Percentiles rank a stretch among this genome's conserved stretches.
Evolutionary conservation across 2,888 invertebrate genomes (phyloP).

Genomic region (Meloe dianella): DNA sequence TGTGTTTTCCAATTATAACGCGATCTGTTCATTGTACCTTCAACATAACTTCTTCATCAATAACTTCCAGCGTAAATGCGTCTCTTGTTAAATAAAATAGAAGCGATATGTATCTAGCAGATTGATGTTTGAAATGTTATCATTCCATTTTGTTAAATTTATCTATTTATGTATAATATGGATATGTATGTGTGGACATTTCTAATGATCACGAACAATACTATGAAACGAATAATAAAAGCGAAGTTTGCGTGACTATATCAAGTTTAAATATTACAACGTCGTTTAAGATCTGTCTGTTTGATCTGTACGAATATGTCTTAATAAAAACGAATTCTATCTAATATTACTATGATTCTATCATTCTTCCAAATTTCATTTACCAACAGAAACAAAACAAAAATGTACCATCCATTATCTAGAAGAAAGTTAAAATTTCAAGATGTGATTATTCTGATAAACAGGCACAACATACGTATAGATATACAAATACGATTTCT

Average conservation of each 20-base stretch:
- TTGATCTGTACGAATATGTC: slow-evolving; percentile 36
- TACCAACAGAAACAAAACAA: too few relatives aligned
- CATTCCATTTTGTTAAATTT: neutral
- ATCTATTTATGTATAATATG: neutral
- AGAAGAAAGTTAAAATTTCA: neutral
- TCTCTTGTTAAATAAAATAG: neutral
- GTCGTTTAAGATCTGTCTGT: slow-evolving; percentile 34
- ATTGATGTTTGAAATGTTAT: slow-evolving; percentile 9
- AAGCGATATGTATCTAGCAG: neutral
- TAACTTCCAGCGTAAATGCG: too few relatives aligned
- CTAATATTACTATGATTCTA: neutral
- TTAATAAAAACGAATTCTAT: slow-evolving; percentile 21
- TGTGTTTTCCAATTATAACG: too few relatives aligned
- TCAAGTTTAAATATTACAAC: slow-evolving; percentile 27
- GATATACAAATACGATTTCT: slow-evolving; percentile 13
- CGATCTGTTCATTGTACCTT: too few relatives aligned
- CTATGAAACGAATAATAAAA: slow-evolving; percentile 20
- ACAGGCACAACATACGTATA: slow-evolving; percentile 13
- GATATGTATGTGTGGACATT: slow-evolving; percentile 26
- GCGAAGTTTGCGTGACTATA: slow-evolving; percentile 31
- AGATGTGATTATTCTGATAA: slow-evolving; percentile 1
- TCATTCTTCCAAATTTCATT: neutral
- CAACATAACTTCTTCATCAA: too few relatives aligned
- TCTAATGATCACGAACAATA: slow-evolving; percentile 29
- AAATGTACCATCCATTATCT: neutral